Conservation (phyloP, 2,113 vertebrate genomes). For the Otus sunia region DNA sequence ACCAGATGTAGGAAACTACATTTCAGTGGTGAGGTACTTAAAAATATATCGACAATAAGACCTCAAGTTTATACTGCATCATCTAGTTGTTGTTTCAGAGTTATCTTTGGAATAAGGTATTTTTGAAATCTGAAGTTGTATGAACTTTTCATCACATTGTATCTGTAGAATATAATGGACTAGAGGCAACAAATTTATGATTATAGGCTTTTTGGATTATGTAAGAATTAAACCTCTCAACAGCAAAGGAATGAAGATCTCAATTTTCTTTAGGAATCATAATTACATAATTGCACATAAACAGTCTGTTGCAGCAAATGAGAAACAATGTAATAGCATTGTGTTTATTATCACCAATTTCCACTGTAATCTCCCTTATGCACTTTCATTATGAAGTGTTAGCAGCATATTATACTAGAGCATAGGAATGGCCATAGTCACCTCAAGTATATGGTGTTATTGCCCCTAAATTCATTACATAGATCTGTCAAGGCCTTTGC, state of each 20-base stretch:
- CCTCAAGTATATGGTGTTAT: not conserved
- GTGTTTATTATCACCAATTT: slow-evolving; percentile 24
- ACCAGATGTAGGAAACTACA: not conserved
- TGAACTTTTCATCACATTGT: not conserved
- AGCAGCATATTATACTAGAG: not conserved
- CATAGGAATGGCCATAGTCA: not conserved
- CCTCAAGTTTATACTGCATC: not conserved
- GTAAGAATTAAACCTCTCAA: slow-evolving; percentile 18
- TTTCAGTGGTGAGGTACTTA: not conserved
- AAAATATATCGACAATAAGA: not conserved
- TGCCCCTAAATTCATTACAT: not conserved
- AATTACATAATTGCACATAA: slow-evolving; percentile 58
- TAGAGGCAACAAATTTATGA: not conserved
- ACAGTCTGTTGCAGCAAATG: slow-evolving; percentile 37
- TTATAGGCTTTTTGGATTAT: not conserved
- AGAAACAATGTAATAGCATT: not conserved
- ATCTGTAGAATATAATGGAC: not conserved
- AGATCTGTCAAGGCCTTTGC: not conserved
- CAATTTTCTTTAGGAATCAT: slow-evolving; percentile 46
- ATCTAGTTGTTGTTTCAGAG: not conserved
- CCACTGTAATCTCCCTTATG: not conserved
- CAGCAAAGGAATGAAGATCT: not conserved
- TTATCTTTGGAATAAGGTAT: not conserved
- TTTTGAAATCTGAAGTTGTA: not conserved
- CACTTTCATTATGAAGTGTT: not conserved